Conservation (phyloP, 2,113 vertebrate species). For the Rhodinocichla rosea region DNA sequence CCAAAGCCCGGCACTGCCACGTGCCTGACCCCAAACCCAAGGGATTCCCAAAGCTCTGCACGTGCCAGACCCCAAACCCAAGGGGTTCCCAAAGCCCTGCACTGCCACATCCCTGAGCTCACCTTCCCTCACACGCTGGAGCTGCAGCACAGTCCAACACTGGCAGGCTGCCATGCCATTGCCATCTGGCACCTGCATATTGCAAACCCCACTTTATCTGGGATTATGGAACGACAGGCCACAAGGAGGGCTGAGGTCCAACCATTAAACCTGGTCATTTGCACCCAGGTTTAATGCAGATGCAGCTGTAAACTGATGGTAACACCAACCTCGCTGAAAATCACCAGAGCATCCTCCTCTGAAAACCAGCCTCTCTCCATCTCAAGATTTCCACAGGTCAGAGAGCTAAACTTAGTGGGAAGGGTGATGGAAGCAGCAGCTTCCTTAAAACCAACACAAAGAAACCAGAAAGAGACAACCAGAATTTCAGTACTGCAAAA, state of each 20-base stretch:
- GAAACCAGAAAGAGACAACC: neutral
- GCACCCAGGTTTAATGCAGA: neutral
- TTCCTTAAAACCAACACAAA: slow-evolving; percentile 63
- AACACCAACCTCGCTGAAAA: neutral
- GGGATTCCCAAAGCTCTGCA: too few species aligned
- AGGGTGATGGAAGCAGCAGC: slow-evolving; percentile 67
- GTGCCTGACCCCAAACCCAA: too few species aligned
- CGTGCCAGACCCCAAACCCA: neutral
- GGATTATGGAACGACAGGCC: neutral
- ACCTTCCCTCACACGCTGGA: rapidly evolving
- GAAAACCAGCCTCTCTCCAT: neutral
- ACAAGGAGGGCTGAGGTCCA: neutral
- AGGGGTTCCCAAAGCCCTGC: neutral
- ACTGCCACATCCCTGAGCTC: neutral
- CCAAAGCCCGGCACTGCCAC: too few species aligned
- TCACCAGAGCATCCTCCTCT: neutral
- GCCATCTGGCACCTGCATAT: neutral
- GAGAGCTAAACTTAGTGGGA: slow-evolving; percentile 64
- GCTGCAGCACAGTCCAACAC: neutral
- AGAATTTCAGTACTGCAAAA: slow-evolving; percentile 5
- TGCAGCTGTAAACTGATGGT: neutral
- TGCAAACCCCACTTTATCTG: neutral
- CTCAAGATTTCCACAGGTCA: neutral
- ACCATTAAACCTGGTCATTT: neutral
- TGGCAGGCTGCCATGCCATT: neutral